Evolutionary conservation across 2,113 vertebrate species (phyloP), one percentile per base, ranked within the genome.

Genomic region (Rhagologus leucostigma): DNA sequence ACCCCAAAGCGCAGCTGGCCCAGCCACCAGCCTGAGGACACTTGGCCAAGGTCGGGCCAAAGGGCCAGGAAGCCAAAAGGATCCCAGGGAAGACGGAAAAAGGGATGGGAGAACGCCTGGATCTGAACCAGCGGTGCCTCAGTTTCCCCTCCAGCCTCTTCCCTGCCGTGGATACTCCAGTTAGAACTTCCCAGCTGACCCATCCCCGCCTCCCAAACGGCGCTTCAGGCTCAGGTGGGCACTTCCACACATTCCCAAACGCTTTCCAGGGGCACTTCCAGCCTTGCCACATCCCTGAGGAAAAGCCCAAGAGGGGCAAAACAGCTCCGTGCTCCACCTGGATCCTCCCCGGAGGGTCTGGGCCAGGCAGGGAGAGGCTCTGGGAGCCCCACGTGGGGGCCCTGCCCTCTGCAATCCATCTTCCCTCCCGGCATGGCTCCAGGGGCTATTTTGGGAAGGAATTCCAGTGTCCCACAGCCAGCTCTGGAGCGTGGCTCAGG

Each of bases 381-480:
- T 4, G 53, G 63, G 49, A 96, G 84, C 56, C 70, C 84, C 94
- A 53, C 55, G 74, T 83, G 95, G 37, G 77, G 75, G 82, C 60
- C 73, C 82, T 80, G 87, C 93, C 85, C 96, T 93, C 92, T 95
- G 97, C 94, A 95, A 95, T 94, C 92, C 91, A 92, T 97, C 87
- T 94, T 68, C 46, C 33, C 46, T 68, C 12, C 44, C 96, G 96
- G 95, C 94, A 91, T 49, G 0, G 53, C 76, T 59, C 80, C 55
- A 59, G 65, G 82, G 95, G 91, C 95, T 95, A 94, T 97, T 97
- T 95, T 94, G 65, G 84, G 95, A 91, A 97, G 95, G 84, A 86
- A 90, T 90, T 85, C 33, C 44, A 35, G 89, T 88, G 95, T 89
- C 69, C 76, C 89, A 87, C 91, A 84, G 70, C 56, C 95, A 89